Evolutionary conservation across 64 coral and sea anemone species (phyloP), one percentile per base, ranked within the genome.

Genomic region (Acropora tenuis): DNA sequence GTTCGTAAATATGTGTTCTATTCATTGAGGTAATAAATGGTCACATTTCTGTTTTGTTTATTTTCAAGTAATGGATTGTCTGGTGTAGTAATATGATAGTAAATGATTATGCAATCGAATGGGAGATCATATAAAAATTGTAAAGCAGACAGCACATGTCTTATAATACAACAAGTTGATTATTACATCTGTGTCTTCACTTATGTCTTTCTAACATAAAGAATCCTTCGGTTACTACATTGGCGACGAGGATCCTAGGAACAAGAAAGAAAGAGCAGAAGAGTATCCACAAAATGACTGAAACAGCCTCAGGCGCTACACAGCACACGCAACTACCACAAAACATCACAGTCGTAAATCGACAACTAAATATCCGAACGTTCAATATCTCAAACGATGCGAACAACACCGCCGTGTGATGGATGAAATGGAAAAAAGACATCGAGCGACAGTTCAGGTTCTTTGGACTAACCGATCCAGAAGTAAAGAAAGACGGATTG

Each of bases 381-480:
- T 93, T 93, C 49, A 75, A 57, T 10, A 72, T 88, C 41, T 41
- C 79, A 71, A 73, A 74, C 58, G 86, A 93, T 47, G 67, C 19
- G 10, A 92, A 84, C 45, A 52, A 75, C 55, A 92, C 71, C 3
- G 74, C 90, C 30, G 47, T 53, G 47, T 50, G 76, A 41, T 93
- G 83, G 84, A 18, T 66, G 46, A 78, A 93, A 81, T 93, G 74
- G 60, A 93, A 93, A 65, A 92, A 92, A 73, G 76, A 93, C 19
- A 93, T 88, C 13, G 66, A 93, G 46, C 55, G 75, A 63, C 91
- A 92, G 59, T 92, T 80, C 77, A 58, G 91, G 11, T 93, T 93
- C 92, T 93, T 88, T 41, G 58, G 86, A 41, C 48, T 93, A 7
- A 93, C 60, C n/a, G 78, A 72, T 47, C 87, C 71, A 40, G 92